Evolutionary conservation across 2,797 vertebrate species (phyloP), one percentile per base, ranked within the genome.

Genomic region (Eleutherodactylus coqui): DNA sequence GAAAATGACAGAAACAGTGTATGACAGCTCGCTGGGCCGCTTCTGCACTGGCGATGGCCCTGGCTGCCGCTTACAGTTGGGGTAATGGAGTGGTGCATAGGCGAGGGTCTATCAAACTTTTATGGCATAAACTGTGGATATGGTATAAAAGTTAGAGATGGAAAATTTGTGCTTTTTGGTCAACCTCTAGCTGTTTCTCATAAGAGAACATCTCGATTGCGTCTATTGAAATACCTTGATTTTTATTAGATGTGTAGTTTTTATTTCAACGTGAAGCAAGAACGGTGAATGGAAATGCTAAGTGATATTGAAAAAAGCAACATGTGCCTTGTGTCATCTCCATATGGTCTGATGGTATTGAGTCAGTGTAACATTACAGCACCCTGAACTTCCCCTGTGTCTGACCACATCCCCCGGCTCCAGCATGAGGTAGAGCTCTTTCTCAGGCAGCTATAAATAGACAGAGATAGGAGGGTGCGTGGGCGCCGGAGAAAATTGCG

Each of bases 361-460:
- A 85, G 86, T 85, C 77, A 75, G 55, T 80, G 76, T 84, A 77
- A 58, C 47, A 75, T 75, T 84, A 80, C 76, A 76, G 60, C 77
- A 45, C 43, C 24, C 27, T 80, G 69, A 87, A 84, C 69, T 84
- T 87, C 77, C 86, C 76, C 85, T 86, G 32, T 58, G 27, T 69
- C 69, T 84, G 77, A 84, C 86, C 82, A 87, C 82, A 84, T 87
- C 86, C 82, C 77, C 55, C 55, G 32, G 69, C 69, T 76, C 47
- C 53, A 55, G 70, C 85, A 77, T 85, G 55, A 84, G 27, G 86
- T 81, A 32, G 77, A 84, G 82, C 75, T 87, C 84, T 87, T 85
- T 87, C 69, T 84, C 86, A 87, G 82, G 69, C 77, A 80, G 55
- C 82, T 84, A 84, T 67, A 84, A 76, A 79, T 87, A 87, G 70